Percentiles rank a stretch among this genome's conserved stretches.
phyloP scores from a whole-genome alignment of 2,888 invertebrate species.

The Brachylomia viminalis region DNA sequence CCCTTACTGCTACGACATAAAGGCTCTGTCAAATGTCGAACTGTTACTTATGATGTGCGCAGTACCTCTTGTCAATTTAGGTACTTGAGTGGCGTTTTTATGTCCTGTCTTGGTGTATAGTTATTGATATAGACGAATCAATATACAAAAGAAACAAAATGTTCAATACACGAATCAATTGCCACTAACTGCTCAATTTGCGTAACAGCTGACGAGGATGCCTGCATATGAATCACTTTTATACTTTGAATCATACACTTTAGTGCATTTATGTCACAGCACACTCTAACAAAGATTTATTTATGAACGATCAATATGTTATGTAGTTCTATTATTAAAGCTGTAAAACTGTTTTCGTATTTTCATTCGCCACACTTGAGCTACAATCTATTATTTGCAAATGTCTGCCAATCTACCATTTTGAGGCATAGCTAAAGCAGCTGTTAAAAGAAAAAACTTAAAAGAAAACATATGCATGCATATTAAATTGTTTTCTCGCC shows the following conservation, averaged over 20 bases:
- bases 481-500: background rate
- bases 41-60: background rate
- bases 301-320: background rate
- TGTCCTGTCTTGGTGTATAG: background rate
- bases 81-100: no score
- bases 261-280: background rate
- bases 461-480: background rate
- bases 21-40: background rate
- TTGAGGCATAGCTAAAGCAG: background rate
- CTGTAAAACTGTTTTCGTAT: background rate
- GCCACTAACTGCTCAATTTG: constrained; percentile 32
- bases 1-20: background rate
- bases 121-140: background rate
- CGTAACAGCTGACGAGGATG: constrained; percentile 18
- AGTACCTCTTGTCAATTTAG: background rate
- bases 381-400: background rate
- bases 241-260: background rate
- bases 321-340: background rate
- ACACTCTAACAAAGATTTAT: background rate
- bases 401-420: background rate
- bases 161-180: constrained; percentile 16
- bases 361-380: background rate
- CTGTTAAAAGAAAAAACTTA: background rate
- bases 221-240: background rate
- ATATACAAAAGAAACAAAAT: background rate